These are phyloP conservation scores for Halichondria panicea DNA, from an alignment of 37 sponge, comb jelly and placozoan genomes.

Conservation along the genomic window DNA sequence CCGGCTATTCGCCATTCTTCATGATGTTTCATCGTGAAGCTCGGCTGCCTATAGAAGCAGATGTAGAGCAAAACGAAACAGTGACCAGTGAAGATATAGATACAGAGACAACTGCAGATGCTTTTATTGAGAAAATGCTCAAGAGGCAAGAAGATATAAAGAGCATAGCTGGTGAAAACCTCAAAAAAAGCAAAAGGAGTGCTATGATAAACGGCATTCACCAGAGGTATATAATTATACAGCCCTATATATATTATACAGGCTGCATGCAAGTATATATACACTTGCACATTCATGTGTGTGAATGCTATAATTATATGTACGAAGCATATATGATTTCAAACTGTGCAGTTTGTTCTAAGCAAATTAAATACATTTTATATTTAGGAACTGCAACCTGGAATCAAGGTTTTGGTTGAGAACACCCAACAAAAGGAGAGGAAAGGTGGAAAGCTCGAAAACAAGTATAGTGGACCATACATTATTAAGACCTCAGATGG, in stretches of 20 bases:
- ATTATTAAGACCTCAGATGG: neutral
- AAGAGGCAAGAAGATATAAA: neutral
- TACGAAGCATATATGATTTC: neutral
- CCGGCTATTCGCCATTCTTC: slow-evolving; percentile 39
- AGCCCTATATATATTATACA: too few species aligned
- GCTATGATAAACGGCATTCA: neutral
- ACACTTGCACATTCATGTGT: neutral
- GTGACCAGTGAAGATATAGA: neutral
- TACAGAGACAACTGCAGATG: neutral
- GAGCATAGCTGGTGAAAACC: neutral
- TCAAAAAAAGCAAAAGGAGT: slow-evolving; percentile 16
- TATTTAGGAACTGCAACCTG: neutral
- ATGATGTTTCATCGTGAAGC: slow-evolving; percentile 12
- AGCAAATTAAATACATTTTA: too few species aligned
- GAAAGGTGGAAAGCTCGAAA: slow-evolving; percentile 34
- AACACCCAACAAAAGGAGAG: slow-evolving; percentile 14
- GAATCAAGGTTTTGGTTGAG: slow-evolving; percentile 23
- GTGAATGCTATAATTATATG: neutral
- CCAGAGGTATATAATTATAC: neutral
- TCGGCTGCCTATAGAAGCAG: slow-evolving; percentile 11
- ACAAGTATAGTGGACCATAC: slow-evolving; percentile 13
- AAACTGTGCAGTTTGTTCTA: neutral
- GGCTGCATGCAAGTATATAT: too few species aligned
- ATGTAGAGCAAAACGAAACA: neutral
- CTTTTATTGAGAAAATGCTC: slow-evolving; percentile 1